A percentile compares a stretch with the other conserved stretches of the same genome.
Conservation (phyloP, 1,140 invertebrate species). For the Archivesica marissinica region DNA sequence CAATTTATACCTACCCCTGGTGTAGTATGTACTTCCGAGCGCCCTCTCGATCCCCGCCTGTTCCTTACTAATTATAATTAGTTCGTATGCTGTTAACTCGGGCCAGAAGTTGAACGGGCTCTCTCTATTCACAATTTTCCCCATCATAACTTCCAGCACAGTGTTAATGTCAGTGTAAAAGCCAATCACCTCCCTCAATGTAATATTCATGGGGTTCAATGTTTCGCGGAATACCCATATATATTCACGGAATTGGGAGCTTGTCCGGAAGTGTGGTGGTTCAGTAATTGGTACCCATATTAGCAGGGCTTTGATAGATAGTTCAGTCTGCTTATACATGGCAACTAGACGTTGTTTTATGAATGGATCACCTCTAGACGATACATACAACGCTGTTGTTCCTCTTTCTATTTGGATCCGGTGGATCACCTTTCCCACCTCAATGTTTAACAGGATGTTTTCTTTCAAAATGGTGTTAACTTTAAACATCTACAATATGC, state of each 20-base stretch:
- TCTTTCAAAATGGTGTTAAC: not conserved
- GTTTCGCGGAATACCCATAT: conserved; percentile 42
- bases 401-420: conserved; percentile 72
- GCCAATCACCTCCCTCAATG: conserved; percentile 62
- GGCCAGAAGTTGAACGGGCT: conserved; percentile 62
- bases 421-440: conserved; percentile 69
- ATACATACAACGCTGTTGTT: conserved; percentile 70
- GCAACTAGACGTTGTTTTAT: conserved; percentile 23
- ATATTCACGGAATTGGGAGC: conserved; percentile 40
- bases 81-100: conserved; percentile 68
- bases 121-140: conserved; percentile 29
- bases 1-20: conserved; percentile 65
- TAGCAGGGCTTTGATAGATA: not conserved
- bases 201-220: conserved; percentile 33
- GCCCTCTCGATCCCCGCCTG: conserved; percentile 74
- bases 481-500: conserved; percentile 9
- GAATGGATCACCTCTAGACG: conserved; percentile 48
- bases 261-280: not conserved
- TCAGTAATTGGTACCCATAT: not conserved
- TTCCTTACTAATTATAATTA: conserved; percentile 73
- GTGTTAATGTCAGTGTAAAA: conserved; percentile 69
- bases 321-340: conserved; percentile 54
- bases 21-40: conserved; percentile 70
- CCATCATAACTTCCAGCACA: conserved; percentile 64
- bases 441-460: conserved; percentile 50